Base-by-base conservation (phyloP, 2,888 invertebrate genomes). In the Aricia artaxerxes region DNA sequence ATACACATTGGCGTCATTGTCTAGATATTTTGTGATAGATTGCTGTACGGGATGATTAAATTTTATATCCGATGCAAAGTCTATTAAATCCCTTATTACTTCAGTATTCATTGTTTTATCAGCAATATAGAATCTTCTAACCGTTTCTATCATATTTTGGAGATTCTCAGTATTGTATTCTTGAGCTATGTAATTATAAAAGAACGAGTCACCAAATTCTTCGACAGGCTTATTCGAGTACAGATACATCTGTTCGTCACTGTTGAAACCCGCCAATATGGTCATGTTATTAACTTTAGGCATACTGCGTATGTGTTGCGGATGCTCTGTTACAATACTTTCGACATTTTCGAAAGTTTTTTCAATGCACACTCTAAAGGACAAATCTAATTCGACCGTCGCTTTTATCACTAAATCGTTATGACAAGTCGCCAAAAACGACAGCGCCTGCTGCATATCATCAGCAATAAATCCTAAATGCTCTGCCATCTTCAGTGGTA, bases 31-130 rank as follows among this genome's bases (percentile, higher is more conserved):
- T 6, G 77, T 84, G 79, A 91, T 84, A 76, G 84, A 86, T 81
- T 88, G 85, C 24, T 88, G 86, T 2, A 84, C 80, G 0, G 91
- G 89, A 81, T 89, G 84, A 24, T 81, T 84, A 73, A 86, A 91
- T 9, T 82, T 82, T 7, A 85, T 87, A 83, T 92, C 92, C 0
- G 90, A 88, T 79, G 86, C 84, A 73, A 89, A 90, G 16, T 89
- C 81, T 2, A 85, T 83, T 2, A 91, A 60, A 0, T 83, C 81
- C 79, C 82, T 83, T 0, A 84, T 69, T 0, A 84, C 79, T 57
- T 83, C 82, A 44, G 79, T 85, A 0, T 44, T 44, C 44, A 85
- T 64, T 2, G 77, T 78, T 44, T 87, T 84, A 78, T 89, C 90
- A 0, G 89, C 90, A 4, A 90, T 81, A 75, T 91, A 91, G 73